Evolutionary conservation across 2,888 invertebrate genomes (phyloP).

Genomic region (Drymonia ruficornis): DNA sequence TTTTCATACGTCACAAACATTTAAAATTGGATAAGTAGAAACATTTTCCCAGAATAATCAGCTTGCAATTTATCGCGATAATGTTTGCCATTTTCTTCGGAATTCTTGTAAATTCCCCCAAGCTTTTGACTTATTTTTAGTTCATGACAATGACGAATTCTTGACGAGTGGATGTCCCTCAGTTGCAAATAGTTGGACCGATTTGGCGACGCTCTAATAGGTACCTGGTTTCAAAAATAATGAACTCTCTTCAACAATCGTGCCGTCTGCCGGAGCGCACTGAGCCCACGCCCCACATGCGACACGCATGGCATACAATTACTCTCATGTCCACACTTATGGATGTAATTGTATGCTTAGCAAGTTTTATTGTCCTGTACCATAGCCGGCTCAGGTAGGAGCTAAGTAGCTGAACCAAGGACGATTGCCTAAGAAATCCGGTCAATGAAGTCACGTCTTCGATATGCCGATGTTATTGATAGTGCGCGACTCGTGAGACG

Average conservation of each 20-base stretch:
- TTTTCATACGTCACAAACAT: no score
- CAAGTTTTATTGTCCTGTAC: slow-evolving; percentile 61
- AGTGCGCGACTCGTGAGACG: slow-evolving; percentile 35
- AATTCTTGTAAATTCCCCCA: slow-evolving; percentile 35
- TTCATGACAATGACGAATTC: slow-evolving; percentile 49
- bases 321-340: slow-evolving; percentile 52
- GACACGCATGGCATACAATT: slow-evolving; percentile 64
- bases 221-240: slow-evolving; percentile 35
- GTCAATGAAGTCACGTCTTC: slow-evolving; percentile 61
- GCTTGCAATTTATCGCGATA: slow-evolving; percentile 19
- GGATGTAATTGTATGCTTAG: slow-evolving; percentile 57
- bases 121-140: slow-evolving; percentile 54
- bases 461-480: slow-evolving; percentile 41
- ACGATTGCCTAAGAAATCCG: slow-evolving; percentile 59
- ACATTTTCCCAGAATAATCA: neutral
- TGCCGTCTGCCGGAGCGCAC: slow-evolving; percentile 32
- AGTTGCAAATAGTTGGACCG: slow-evolving; percentile 40
- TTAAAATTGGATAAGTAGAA: neutral
- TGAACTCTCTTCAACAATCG: slow-evolving; percentile 44
- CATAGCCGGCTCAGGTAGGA: slow-evolving; percentile 53
- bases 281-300: slow-evolving; percentile 39
- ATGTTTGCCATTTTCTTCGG: slow-evolving; percentile 36
- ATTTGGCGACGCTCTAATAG: slow-evolving; percentile 31
- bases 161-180: slow-evolving; percentile 50
- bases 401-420: slow-evolving; percentile 63